A percentile compares a stretch with the other conserved stretches of the same genome.
Evolutionary conservation across 2,888 invertebrate species (phyloP).

Genomic region (Sphinx pinastri): DNA sequence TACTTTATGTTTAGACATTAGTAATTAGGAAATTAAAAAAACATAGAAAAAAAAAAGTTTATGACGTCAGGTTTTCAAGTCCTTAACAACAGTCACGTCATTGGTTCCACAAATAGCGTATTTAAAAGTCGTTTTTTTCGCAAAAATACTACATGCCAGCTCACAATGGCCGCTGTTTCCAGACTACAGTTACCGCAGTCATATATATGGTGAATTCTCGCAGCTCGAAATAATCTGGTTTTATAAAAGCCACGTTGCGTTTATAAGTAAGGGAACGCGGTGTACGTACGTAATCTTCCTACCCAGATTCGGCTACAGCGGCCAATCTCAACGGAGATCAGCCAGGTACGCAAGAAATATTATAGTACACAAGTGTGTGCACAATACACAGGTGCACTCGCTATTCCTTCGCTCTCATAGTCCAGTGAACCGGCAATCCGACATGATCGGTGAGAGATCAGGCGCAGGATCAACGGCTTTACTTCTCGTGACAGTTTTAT

Average conservation of each 20-base stretch:
- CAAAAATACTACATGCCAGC: conserved; percentile 1
- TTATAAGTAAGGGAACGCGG: conserved; percentile 16
- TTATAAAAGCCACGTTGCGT: neutral
- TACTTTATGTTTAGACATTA: too few species aligned
- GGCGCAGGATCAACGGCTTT: too few species aligned
- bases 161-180: neutral
- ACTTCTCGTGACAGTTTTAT: conserved; percentile 45
- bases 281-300: too few species aligned
- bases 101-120: neutral
- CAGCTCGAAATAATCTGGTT: conserved; percentile 27
- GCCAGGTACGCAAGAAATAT: too few species aligned
- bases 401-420: too few species aligned
- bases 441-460: too few species aligned
- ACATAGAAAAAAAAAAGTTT: neutral
- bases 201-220: conserved; percentile 1
- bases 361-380: too few species aligned
- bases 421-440: too few species aligned
- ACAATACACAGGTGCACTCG: too few species aligned
- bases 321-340: too few species aligned
- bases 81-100: neutral
- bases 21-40: neutral
- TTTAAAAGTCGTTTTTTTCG: neutral
- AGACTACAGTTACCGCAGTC: too few species aligned
- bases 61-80: neutral
- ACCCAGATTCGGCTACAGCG: too few species aligned